A percentile compares a stretch with the other conserved stretches of the same genome.
Evolutionary conservation across 2,113 vertebrate genomes (phyloP).

Genomic region (Equus quagga): DNA sequence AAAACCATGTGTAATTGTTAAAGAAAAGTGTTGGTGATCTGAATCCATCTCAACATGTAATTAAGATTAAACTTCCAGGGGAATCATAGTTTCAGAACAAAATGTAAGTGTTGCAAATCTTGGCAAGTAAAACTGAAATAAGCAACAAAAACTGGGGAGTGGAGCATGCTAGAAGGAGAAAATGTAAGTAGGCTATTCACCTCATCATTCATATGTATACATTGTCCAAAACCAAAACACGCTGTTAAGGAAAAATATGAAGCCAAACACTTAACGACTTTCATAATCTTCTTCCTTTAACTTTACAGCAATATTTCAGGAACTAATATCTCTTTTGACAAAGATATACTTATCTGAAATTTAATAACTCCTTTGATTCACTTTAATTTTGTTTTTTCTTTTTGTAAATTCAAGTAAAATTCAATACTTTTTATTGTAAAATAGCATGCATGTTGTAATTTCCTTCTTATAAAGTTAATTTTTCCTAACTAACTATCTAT

Average conservation of each 20-base stretch:
- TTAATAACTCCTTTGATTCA: background rate
- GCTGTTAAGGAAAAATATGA: background rate
- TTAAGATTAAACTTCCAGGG: background rate
- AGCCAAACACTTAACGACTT: background rate
- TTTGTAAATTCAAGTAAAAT: constrained; percentile 2
- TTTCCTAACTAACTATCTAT: background rate
- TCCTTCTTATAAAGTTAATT: background rate
- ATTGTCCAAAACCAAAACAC: background rate
- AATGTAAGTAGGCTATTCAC: background rate
- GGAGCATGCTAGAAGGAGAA: background rate
- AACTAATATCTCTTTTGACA: background rate
- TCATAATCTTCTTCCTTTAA: background rate
- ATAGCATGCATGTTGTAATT: background rate
- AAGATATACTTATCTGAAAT: background rate
- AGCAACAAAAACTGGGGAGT: background rate
- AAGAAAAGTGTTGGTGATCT: background rate
- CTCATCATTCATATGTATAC: background rate
- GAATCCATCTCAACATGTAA: background rate
- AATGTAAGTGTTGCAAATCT: background rate
- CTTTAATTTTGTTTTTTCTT: background rate
- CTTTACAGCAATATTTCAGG: background rate
- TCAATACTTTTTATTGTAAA: constrained; percentile 4
- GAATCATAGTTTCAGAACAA: background rate
- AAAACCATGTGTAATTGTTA: background rate
- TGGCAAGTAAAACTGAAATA: constrained; percentile 5